Percentiles rank a stretch among this genome's conserved stretches.
Conservation (phyloP, 2,797 vertebrate species). For the Cossypha caffra region DNA sequence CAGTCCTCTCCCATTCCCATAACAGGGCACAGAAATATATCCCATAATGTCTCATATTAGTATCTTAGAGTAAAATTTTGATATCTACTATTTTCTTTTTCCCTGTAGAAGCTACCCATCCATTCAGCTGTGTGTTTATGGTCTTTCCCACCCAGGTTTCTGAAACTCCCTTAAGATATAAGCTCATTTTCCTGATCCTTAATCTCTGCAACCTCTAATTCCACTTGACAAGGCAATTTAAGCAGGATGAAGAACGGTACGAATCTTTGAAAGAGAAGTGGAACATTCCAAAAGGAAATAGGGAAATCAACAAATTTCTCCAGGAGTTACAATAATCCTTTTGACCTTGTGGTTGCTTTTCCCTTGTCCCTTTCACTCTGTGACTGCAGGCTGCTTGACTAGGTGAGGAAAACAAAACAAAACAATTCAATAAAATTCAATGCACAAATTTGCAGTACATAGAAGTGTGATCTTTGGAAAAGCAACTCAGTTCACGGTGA, state of each 20-base stretch:
- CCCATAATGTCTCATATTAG: neutral
- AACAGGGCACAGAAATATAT: neutral
- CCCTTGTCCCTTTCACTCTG: neutral
- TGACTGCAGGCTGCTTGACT: neutral
- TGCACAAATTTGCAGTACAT: rapidly evolving
- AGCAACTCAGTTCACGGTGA: neutral
- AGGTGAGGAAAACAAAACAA: neutral
- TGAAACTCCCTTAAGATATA: neutral
- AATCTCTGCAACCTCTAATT: constrained; percentile 39
- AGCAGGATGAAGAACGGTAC: neutral
- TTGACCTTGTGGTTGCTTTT: neutral
- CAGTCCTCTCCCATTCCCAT: neutral
- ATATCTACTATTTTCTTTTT: neutral
- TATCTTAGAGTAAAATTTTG: neutral
- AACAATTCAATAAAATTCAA: neutral
- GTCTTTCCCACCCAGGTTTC: neutral
- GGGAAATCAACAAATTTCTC: constrained; percentile 8
- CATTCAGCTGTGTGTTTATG: neutral
- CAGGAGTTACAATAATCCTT: neutral
- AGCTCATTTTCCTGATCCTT: neutral
- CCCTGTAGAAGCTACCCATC: neutral
- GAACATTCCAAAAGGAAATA: constrained; percentile 22
- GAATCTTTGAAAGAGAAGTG: neutral
- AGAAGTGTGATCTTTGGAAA: neutral
- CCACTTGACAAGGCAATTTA: neutral